Conservation (phyloP, 2,888 invertebrate species). For the Sarcophaga subvicina region DNA sequence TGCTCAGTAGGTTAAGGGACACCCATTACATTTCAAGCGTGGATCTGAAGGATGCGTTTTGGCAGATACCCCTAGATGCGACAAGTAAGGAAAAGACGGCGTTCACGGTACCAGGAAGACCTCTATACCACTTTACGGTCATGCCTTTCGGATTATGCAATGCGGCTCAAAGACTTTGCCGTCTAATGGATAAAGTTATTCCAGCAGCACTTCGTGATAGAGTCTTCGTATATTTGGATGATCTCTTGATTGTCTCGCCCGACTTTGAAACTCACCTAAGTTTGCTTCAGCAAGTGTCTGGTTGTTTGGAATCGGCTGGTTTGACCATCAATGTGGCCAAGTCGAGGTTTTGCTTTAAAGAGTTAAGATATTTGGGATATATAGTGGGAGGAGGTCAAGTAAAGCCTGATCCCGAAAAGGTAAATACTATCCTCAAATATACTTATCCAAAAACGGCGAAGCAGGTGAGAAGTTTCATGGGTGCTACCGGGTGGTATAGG, state of each 20-base stretch:
- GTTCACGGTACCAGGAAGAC: slow-evolving; percentile 43
- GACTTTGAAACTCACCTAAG: too few relatives aligned
- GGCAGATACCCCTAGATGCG: slow-evolving; percentile 18
- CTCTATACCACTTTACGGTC: slow-evolving; percentile 36
- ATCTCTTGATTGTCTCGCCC: too few relatives aligned
- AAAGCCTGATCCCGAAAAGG: background rate
- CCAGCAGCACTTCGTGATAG: too few relatives aligned
- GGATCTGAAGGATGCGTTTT: slow-evolving; percentile 38
- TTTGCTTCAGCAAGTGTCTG: too few relatives aligned
- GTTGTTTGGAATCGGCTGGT: too few relatives aligned
- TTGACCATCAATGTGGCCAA: too few relatives aligned
- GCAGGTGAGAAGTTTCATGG: slow-evolving; percentile 33
- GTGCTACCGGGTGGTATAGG: slow-evolving; percentile 43
- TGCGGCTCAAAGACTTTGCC: slow-evolving; percentile 64
- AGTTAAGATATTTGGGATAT: too few relatives aligned
- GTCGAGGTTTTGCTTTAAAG: too few relatives aligned
- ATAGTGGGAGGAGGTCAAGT: background rate
- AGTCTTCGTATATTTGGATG: too few relatives aligned
- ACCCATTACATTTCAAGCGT: slow-evolving; percentile 61
- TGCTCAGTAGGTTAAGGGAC: slow-evolving; percentile 55
- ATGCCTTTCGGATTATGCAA: slow-evolving; percentile 41
- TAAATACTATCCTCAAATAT: background rate
- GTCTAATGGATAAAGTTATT: slow-evolving; percentile 55
- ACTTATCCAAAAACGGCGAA: slow-evolving; percentile 3
- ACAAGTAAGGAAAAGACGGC: slow-evolving; percentile 30